Base-by-base conservation (phyloP, 2,888 invertebrate species). In the Cryptocephalus primarius region DNA sequence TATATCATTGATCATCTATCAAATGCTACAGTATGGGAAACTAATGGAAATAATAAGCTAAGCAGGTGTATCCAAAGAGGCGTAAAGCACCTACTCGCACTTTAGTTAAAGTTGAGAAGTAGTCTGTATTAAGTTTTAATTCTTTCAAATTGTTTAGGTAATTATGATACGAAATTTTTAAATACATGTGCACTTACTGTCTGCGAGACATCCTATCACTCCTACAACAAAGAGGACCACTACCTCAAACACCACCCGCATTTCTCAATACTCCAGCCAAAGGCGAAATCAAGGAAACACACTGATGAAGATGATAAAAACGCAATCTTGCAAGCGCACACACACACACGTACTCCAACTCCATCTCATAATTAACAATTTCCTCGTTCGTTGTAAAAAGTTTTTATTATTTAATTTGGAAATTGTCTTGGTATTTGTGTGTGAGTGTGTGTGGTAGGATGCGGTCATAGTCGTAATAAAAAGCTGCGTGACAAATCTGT, bases 341-440 rank as follows among this genome's bases (percentile, higher is more conserved):
- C 22, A 22, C 22, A 22, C 22, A 22, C 22, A 22, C 22, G 6
- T 22, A 22, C 22, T 22, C 22, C 22, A 22, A 22, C 22, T 22
- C 22, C 22, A 22, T 43, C 45, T 47, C 53, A 45, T 56, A 55
- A 58, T 54, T 50, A 54, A 50, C 55, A 49, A 54, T 58, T 58
- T 58, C 57, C 57, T 55, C 42, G 38, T 49, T 53, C 14, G 40
- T 51, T 41, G 39, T 41, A 45, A 44, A 45, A 51, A 51, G 50
- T 47, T 48, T 22, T 52, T 55, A 55, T 56, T 53, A 50, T 48
- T 56, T 55, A 58, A 58, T 58, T 54, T 50, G 52, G 47, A 48
- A 50, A 49, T 49, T 48, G 48, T 34, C 45, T 32, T 42, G 36
- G 45, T 45, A 45, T 40, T 44, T 45, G 42, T 39, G 40, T n/a